Conservation (phyloP, 2,113 vertebrate genomes). For the Syrrhaptes paradoxus region DNA sequence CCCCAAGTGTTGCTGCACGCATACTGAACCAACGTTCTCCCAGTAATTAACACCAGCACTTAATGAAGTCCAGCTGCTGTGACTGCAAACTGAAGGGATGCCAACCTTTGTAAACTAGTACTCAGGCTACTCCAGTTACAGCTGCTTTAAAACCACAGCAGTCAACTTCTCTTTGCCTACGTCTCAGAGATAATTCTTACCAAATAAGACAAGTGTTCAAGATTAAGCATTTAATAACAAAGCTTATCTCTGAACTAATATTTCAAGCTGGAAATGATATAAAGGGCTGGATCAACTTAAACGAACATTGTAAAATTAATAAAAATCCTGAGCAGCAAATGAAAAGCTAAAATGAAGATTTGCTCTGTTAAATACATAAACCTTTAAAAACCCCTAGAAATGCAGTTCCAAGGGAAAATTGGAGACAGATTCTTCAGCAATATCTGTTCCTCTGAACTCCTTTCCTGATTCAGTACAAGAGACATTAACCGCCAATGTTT, state of each 20-base stretch:
- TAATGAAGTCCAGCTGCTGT: conserved; percentile 99
- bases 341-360: not conserved
- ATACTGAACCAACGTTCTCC: conserved; percentile 81
- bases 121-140: conserved; percentile 48
- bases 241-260: conserved; percentile 63
- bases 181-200: conserved; percentile 50
- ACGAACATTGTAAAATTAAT: conserved; percentile 40
- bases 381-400: not conserved
- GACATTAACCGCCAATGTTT: not conserved
- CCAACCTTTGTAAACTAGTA: conserved; percentile 77
- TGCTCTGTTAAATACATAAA: conserved; percentile 50
- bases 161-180: conserved; percentile 40
- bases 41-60: conserved; percentile 96
- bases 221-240: conserved; percentile 62
- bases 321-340: not conserved
- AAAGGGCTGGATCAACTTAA: conserved; percentile 19
- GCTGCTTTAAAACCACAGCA: conserved; percentile 36
- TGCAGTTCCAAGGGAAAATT: not conserved
- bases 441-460: conserved; percentile 12
- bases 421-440: not conserved
- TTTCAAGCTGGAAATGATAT: conserved; percentile 43
- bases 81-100: conserved; percentile 83
- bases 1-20: conserved; percentile 79
- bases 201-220: conserved; percentile 52
- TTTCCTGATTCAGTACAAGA: not conserved